Evolutionary conservation across 1,140 invertebrate genomes (phyloP), one percentile per base, ranked within the genome.

Genomic region (Cotesia typhae): DNA sequence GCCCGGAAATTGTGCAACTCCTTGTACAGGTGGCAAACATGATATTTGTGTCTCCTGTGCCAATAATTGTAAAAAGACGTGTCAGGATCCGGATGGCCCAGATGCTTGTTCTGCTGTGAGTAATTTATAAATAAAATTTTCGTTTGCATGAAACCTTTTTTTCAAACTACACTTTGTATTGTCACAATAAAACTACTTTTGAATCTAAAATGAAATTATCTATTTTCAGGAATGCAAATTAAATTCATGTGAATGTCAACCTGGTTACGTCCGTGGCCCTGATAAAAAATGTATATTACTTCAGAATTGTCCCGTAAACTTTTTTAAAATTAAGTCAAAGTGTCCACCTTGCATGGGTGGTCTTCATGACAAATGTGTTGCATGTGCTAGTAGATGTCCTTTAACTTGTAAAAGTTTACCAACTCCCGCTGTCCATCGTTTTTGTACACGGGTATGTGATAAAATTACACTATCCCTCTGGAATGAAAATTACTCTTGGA

Each of bases 321-420:
- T 6, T 9, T 47, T 7, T 6, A 47, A 47, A 47, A 57, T 57
- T 4, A 20, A 57, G 6, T 7, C n/a, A 14, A 57, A 57, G n/a
- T 12, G 53, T 57, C 53, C 12, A 14, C 5, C n/a, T 12, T 14
- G 53, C n/a, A 57, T 20, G n/a, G 53, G 53, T 57, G 53, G 53
- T 57, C 53, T 12, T 17, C 53, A n/a, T 57, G 53, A 57, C 6
- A 57, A 57, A 20, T 57, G 53, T 57, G 53, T 57, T 17, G 12
- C n/a, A n/a, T 57, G 53, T 57, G 53, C 53, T 6, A 57, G 53
- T 57, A 5, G 3, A 14, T 57, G 53, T 57, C 53, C 20, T 17
- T 17, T 17, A 5, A 57, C 53, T 17, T 63, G 60, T 12, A 9
- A 37, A 7, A 63, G 7, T 28, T n/a, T 36, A 36, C 10, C 41